Base-by-base conservation (phyloP, 2,888 invertebrate genomes). In the Agrotis puta region DNA sequence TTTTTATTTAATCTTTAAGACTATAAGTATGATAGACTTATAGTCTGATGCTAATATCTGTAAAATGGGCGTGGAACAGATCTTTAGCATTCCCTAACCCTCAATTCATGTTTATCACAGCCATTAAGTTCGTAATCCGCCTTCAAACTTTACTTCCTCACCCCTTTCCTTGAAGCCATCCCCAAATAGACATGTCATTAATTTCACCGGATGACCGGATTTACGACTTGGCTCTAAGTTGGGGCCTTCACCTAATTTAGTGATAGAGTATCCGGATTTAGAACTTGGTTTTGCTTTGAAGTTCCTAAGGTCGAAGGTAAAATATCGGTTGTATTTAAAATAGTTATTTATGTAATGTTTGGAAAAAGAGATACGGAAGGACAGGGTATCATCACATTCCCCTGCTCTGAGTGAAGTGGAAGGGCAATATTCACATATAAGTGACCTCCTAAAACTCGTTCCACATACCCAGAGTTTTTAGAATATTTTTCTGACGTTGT, bases 221-320 rank as follows among this genome's bases (percentile, higher is more conserved):
- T 74, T 57, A 67, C 47, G 51, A 57, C 33, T 24, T 47, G n/a
- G 14, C 33, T 54, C 27, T 45, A 73, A 50, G 27, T 72, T 64
- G 59, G 54, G 53, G 14, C 6, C n/a, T 65, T 16, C 6, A 13
- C n/a, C n/a, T 45, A 63, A 64, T 24, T 51, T 51, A 5, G 39
- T 58, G 27, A 71, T 51, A 58, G 51, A 48, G 39, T 33, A 13
- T 9, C 39, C 33, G 24, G 47, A 48, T 64, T 72, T 59, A 53
- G 24, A 48, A 53, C 18, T 27, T 48, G 13, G 18, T 27, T 11
- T 7, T 13, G 13, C 22, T 45, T 57, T 20, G n/a, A 14, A 22
- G 5, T 2, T 11, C 2, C 7, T 39, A 14, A 39, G 1, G 16
- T 56, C 16, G 4, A 3, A n/a, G n/a, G n/a, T n/a, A n/a, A n/a